These are phyloP conservation scores for Tapirus indicus DNA, from an alignment of 2,797 vertebrate genomes.

Conservation along the genomic window DNA sequence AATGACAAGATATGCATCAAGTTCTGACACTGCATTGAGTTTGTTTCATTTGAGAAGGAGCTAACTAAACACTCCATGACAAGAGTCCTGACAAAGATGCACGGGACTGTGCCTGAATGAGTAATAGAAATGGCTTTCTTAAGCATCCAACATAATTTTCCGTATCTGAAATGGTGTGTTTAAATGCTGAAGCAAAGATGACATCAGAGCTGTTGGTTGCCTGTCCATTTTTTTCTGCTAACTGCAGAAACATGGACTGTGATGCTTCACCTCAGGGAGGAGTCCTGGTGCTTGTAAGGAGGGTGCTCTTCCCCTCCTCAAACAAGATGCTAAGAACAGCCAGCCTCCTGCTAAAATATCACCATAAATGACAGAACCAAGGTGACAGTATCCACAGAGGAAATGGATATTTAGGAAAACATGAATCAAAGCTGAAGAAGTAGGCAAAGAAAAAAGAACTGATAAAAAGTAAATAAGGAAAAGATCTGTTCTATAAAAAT, in stretches of 20 bases:
- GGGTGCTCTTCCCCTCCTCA: neutral
- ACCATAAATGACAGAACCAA: neutral
- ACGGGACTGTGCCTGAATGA: neutral
- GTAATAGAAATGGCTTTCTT: neutral
- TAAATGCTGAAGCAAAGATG: neutral
- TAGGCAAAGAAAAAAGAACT: neutral
- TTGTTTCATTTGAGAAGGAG: neutral
- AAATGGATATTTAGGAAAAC: neutral
- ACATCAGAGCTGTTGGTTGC: neutral
- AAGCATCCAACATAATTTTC: neutral
- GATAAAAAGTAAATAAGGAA: neutral
- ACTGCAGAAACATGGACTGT: neutral
- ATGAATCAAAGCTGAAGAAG: neutral
- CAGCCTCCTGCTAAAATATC: neutral
- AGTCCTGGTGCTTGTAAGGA: neutral
- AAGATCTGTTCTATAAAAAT: neutral
- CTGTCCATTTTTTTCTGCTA: neutral
- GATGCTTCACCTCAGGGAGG: fast-evolving
- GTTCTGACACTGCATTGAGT: neutral
- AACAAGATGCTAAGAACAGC: neutral
- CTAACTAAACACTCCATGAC: neutral
- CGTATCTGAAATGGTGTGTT: neutral
- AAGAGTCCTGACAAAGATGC: neutral
- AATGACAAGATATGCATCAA: neutral
- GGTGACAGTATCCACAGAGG: neutral